A percentile compares a stretch with the other conserved stretches of the same genome.
Conservation (phyloP, 1,140 invertebrate species). For the Pseudomyrmex sp. region DNA sequence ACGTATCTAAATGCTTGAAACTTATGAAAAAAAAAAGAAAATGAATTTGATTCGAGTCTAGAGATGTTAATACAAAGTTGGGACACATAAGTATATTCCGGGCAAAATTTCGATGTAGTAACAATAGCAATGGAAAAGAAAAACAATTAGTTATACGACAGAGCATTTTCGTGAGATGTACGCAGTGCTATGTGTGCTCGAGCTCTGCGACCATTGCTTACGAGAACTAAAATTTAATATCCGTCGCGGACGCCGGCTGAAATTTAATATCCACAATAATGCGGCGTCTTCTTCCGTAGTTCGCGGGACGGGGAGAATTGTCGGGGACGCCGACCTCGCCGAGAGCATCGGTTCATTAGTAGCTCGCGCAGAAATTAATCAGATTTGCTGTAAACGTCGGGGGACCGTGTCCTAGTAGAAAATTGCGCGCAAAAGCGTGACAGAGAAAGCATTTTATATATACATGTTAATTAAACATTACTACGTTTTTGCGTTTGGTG, state of each 20-base stretch:
- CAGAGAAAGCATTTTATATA: not conserved
- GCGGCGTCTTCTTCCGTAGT: conserved; percentile 44
- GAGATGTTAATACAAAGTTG: conserved; percentile 1
- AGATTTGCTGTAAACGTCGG: conserved; percentile 40
- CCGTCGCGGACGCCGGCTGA: conserved; percentile 45
- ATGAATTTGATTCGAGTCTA: too few relatives aligned
- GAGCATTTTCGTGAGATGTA: conserved; percentile 21
- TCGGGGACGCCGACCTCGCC: conserved; percentile 39
- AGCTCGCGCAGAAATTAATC: conserved; percentile 53
- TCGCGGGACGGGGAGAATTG: conserved; percentile 34
- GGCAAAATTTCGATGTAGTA: conserved; percentile 4
- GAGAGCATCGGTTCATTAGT: conserved; percentile 54
- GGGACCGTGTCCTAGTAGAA: conserved; percentile 12
- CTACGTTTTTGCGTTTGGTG: conserved; percentile 16
- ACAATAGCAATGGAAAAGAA: conserved; percentile 11
- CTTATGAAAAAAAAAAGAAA: not conserved
- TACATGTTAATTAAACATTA: conserved; percentile 43
- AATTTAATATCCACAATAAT: conserved; percentile 62
- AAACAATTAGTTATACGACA: conserved; percentile 4
- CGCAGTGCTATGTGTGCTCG: not conserved
- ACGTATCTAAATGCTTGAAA: not conserved
- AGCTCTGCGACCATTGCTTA: conserved; percentile 17
- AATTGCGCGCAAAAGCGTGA: conserved; percentile 30
- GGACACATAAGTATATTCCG: not conserved
- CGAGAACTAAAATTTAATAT: conserved; percentile 58